Base-by-base conservation (phyloP, 2,888 invertebrate species). In the Meliscaeva auricollis region DNA sequence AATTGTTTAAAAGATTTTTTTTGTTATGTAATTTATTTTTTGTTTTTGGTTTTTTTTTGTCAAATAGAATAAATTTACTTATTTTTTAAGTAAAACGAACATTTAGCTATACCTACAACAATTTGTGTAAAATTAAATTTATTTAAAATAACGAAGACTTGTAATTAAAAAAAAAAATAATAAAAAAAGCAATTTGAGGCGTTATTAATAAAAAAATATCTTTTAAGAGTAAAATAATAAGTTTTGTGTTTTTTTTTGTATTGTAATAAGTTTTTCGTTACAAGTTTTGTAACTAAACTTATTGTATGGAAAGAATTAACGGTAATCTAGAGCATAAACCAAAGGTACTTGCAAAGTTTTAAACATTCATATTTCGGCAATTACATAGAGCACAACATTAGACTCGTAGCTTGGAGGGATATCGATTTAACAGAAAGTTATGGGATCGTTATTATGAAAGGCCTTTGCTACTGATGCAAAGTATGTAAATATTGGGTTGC, bases 41-140 rank as follows among this genome's bases (percentile, higher is more conserved):
- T 38, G 13, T 48, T 56, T 30, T 30, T 20, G 17, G 44, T 20
- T 48, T 30, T 66, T 48, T 52, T 66, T 74, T 74, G 54, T 74
- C n/a, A n/a, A 62, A 62, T 73, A 58, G 20, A 38, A 38, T 58
- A 35, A 74, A 22, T 73, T 8, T 35, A 44, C 4, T 41, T 52
- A 13, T 60, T 58, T 11, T 32, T n/a, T 73, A 48, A 15, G 13
- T 17, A 2, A 66, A 64, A 35, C 4, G 6, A 44, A 38, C 30
- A 6, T 7, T 26, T 9, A 17, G 46, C 8, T 50, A 38, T n/a
- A n/a, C n/a, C 2, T 22, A n/a, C n/a, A 48, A 72, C 11, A 0
- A 15, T 62, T 20, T 48, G 38, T 41, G 17, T n/a, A 46, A 35
- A 46, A 17, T 13, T 30, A 46, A 46, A 38, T 26, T 50, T 44